Evolutionary conservation across 2,888 invertebrate species (phyloP), one percentile per base, ranked within the genome.

Genomic region (Disparrhopalites patrizii): DNA sequence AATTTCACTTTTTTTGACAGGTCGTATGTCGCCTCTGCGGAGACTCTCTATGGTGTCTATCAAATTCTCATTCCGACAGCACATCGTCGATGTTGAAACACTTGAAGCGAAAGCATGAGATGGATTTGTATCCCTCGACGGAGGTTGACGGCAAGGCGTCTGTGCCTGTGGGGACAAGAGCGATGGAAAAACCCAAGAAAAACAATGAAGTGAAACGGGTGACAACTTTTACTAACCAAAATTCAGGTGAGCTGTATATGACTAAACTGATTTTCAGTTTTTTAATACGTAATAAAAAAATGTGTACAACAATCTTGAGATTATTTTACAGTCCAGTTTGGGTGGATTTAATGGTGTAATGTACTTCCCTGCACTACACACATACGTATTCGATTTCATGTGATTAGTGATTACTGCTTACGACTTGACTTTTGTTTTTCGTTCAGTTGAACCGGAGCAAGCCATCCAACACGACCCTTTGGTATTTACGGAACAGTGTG

Each of bases 41-140:
- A 20, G 73, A 73, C 30, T 67, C 61, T 10, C 50, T 73, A n/a
- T n/a, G n/a, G n/a, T n/a, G n/a, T n/a, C n/a, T n/a, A n/a, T 55
- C 71, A 3, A 71, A 73, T 47, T 70, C 73, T 15, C 65, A 69
- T 62, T 71, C 73, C 25, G 71, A 73, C 23, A 68, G 68, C 36
- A 73, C 73, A 5, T 71, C 73, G 2, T 70, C 70, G 10, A 73
- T 73, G 73, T 51, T 71, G 8, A 73, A 73, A 31, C 73, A 73
- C 51, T 62, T 73, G 43, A 73, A 71, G 31, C 55, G 70, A 38
- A 73, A 73, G 43, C 73, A 73, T 65, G 55, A 58, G 15, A 58
- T 72, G 51, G 67, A 70, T 52, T 52, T 72, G 28, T 72, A 69
- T 64, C 70, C 71, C 15, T 25, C 52, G 3, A 20, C 23, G 8